Percentiles rank a stretch among this genome's conserved stretches.
phyloP scores from a whole-genome alignment of 2,888 invertebrate genomes.

The Euproctis similis region DNA sequence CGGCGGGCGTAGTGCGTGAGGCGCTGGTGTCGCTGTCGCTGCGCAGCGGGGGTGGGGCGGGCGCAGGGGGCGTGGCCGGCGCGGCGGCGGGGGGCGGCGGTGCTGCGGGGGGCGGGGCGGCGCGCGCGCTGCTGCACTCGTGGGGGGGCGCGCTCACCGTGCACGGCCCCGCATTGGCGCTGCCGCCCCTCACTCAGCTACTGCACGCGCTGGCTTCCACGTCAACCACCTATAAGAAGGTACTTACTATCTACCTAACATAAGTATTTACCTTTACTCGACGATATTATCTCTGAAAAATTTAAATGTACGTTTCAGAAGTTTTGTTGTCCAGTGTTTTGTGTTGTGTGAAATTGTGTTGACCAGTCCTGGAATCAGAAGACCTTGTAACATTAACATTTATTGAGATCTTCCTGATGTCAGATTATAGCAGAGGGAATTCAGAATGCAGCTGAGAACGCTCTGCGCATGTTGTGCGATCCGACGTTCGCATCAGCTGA shows the following conservation, averaged over 20 bases:
- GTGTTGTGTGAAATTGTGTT: no score
- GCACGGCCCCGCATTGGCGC: slow-evolving; percentile 7
- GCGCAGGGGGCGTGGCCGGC: slow-evolving; percentile 47
- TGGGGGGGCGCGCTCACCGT: slow-evolving; percentile 32
- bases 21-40: slow-evolving; percentile 55
- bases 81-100: slow-evolving; percentile 32
- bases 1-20: slow-evolving; percentile 75
- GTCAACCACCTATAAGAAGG: slow-evolving; percentile 58
- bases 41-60: slow-evolving; percentile 15
- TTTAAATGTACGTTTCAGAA: no score
- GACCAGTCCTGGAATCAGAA: no score
- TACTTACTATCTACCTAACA: no score
- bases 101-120: slow-evolving; percentile 20
- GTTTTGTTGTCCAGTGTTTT: no score
- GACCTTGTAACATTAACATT: no score
- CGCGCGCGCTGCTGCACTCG: slow-evolving; percentile 46
- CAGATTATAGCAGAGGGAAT: slow-evolving; percentile 63
- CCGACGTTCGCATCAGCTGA: slow-evolving; percentile 53
- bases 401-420: background rate
- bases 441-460: slow-evolving; percentile 49
- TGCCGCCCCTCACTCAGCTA: slow-evolving; percentile 39
- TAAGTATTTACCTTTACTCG: no score
- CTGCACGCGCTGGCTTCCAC: slow-evolving; percentile 57
- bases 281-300: no score
- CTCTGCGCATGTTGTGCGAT: slow-evolving; percentile 59